Evolutionary conservation across 2,888 invertebrate genomes (phyloP), one percentile per base, ranked within the genome.

Genomic region (Keiferia lycopersicella): DNA sequence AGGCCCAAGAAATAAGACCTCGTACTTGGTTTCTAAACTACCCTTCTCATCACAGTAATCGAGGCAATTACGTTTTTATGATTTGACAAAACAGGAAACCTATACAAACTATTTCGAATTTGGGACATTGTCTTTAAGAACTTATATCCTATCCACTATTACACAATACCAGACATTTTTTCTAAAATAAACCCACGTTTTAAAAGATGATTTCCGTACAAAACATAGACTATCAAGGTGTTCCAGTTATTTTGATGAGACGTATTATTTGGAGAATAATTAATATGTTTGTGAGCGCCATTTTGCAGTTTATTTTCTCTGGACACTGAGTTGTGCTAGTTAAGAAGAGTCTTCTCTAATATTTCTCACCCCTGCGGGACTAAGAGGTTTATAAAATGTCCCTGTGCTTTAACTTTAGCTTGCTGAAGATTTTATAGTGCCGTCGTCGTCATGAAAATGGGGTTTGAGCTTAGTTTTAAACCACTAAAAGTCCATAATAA

Each of bases 281-380:
- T n/a, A n/a, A 48, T 26, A 45, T 48, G 34, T 61, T 61, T 14
- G 45, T 53, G 14, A 26, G 20, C 26, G 12, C 26, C 60, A 48
- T 61, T 48, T 61, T 48, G 20, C 48, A 48, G 60, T 61, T 48
- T 61, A 61, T 61, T 61, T 53, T 48, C 60, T 48, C 60, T 48
- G 18, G 57, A 30, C 20, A 8, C 20, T 53, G 22, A 22, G 22
- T 53, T 14, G 51, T 14, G 51, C 22, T 53, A 53, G 51, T 53
- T 53, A 11, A 53, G 51, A 53, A 53, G 51, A 14, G 20, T 53
- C 51, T 14, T 53, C 3, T 10, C 51, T 53, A 26, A 53, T 53
- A 22, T 53, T 53, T 53, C 20, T 53, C 51, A 14, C 51, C 22
- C 51, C 26, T 4, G 2, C 4, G 51, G 26, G 51, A 53, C 51